A percentile compares a stretch with the other conserved stretches of the same genome.
These are phyloP conservation scores for Dendroctonus valens DNA, from an alignment of 1,140 invertebrate species.

Conservation along the genomic window DNA sequence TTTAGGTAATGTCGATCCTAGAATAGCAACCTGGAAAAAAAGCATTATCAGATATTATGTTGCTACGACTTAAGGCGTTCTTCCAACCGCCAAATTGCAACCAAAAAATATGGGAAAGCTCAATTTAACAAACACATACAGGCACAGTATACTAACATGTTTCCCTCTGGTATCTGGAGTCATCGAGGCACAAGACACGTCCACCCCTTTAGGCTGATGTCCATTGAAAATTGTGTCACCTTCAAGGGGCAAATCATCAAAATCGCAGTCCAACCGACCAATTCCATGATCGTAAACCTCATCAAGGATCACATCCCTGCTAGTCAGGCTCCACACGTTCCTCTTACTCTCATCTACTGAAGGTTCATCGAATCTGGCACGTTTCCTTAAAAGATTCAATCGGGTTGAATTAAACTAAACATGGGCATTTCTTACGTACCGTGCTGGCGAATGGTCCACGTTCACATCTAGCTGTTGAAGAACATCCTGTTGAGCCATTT, in stretches of 20 bases:
- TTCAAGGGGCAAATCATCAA: conserved; percentile 32
- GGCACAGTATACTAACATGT: conserved; percentile 30
- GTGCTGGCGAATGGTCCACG: conserved; percentile 36
- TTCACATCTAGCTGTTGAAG: conserved; percentile 39
- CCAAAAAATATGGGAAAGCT: not conserved
- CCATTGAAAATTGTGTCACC: conserved; percentile 40
- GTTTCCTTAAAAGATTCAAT: conserved; percentile 34
- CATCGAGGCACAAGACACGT: conserved; percentile 41
- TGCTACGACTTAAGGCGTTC: not conserved
- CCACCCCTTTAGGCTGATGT: conserved; percentile 28
- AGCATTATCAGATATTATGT: conserved; percentile 3
- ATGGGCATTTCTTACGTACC: conserved; percentile 24
- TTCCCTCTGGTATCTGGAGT: conserved; percentile 37
- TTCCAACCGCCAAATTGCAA: not conserved
- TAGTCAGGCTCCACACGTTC: conserved; percentile 39
- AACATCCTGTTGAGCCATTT: conserved; percentile 36
- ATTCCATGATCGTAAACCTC: conserved; percentile 42
- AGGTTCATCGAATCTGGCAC: conserved; percentile 37
- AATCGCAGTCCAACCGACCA: conserved; percentile 39
- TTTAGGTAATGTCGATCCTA: conserved; percentile 41
- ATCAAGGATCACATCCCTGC: conserved; percentile 38
- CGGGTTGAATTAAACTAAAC: not conserved
- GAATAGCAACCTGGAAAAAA: conserved; percentile 36
- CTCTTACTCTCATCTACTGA: conserved; percentile 17
- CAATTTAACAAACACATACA: not conserved